Conservation (phyloP, 2,797 vertebrate species). For the Craterocephalus amniculus region DNA sequence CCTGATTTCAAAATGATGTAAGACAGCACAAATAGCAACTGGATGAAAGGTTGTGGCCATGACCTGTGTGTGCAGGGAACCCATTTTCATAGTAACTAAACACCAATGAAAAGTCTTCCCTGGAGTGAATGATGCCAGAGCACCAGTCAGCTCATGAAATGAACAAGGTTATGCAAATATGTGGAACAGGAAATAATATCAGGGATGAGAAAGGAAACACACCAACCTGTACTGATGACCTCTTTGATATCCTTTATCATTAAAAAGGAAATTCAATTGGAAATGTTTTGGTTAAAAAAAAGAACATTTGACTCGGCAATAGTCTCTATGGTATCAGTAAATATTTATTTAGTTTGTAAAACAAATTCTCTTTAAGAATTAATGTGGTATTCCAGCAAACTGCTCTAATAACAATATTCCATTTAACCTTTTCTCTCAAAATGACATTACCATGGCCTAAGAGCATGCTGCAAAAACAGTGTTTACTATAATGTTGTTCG, state of each 20-base stretch:
- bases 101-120: conserved; percentile 70
- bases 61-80: conserved; percentile 76
- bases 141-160: conserved; percentile 62
- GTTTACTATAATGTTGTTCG: conserved; percentile 36
- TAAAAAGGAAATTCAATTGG: conserved; percentile 33
- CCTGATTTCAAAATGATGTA: conserved; percentile 79
- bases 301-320: too few species aligned
- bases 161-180: conserved; percentile 64
- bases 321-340: too few species aligned
- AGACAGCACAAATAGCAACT: conserved; percentile 76
- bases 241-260: conserved; percentile 65
- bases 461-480: conserved; percentile 19
- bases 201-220: conserved; percentile 60
- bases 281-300: conserved; percentile 24
- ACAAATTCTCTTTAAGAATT: too few species aligned
- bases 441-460: conserved; percentile 25
- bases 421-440: conserved; percentile 32
- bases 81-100: conserved; percentile 77
- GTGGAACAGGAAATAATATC: conserved; percentile 70
- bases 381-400: not conserved
- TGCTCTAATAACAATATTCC: conserved; percentile 9
- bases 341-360: too few species aligned
- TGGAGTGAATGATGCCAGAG: conserved; percentile 74
- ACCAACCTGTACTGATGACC: conserved; percentile 57
- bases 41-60: conserved; percentile 72